phyloP scores from a whole-genome alignment of 1,140 invertebrate genomes.

The Ptiloglossa arizonensis region DNA sequence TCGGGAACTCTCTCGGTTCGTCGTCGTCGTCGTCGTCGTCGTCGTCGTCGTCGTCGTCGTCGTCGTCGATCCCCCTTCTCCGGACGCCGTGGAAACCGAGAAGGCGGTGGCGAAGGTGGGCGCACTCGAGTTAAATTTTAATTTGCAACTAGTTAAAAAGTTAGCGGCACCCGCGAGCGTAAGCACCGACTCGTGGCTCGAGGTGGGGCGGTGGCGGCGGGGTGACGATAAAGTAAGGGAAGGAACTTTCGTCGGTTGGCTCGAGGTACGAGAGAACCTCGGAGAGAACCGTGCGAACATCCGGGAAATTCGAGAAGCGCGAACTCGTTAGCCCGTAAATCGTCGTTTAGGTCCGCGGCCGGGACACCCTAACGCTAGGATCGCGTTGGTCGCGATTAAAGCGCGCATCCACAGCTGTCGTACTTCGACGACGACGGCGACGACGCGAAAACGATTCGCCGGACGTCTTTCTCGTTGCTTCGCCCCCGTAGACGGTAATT shows the following conservation, averaged over 20 bases:
- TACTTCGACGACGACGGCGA: too few relatives aligned
- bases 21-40: too few relatives aligned
- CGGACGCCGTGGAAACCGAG: neutral
- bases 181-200: slow-evolving; percentile 31
- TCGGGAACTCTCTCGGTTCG: neutral
- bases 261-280: too few relatives aligned
- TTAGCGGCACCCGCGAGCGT: slow-evolving; percentile 53
- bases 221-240: slow-evolving; percentile 61
- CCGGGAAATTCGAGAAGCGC: slow-evolving; percentile 50
- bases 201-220: slow-evolving; percentile 15
- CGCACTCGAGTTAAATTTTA: slow-evolving; percentile 70
- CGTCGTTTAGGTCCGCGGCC: slow-evolving; percentile 11
- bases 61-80: too few relatives aligned
- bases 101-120: slow-evolving; percentile 27
- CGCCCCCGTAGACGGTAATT: slow-evolving; percentile 25
- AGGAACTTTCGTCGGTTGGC: slow-evolving; percentile 51
- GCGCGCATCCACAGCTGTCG: slow-evolving; percentile 27
- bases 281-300: slow-evolving; percentile 38
- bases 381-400: slow-evolving; percentile 34
- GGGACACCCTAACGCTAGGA: slow-evolving; percentile 23
- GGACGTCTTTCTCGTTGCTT: slow-evolving; percentile 20
- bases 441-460: neutral
- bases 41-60: too few relatives aligned
- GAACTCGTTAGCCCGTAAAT: slow-evolving; percentile 52
- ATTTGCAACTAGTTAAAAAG: slow-evolving; percentile 75